Percentiles rank a stretch among this genome's conserved stretches.
phyloP scores from a whole-genome alignment of 2,797 vertebrate species.

The Chiloscyllium punctatum region DNA sequence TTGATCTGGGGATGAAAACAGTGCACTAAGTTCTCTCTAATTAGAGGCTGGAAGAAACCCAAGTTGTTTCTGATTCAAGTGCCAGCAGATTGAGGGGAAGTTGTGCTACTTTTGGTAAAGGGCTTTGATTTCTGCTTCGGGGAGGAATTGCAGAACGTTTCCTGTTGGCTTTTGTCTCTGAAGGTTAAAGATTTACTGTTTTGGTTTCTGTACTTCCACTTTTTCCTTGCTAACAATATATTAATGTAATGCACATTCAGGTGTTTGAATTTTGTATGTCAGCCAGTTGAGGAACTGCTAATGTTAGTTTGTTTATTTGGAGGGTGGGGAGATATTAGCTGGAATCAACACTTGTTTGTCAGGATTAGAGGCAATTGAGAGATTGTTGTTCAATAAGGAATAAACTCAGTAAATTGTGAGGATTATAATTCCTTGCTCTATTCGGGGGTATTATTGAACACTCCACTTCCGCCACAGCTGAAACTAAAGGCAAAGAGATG shows the following conservation, averaged over 20 bases:
- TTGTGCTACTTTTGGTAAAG: neutral
- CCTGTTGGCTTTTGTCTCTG: neutral
- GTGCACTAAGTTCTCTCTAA: neutral
- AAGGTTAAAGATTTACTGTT: neutral
- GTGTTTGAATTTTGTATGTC: neutral
- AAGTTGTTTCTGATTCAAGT: neutral
- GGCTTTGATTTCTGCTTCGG: neutral
- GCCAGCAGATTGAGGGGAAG: neutral
- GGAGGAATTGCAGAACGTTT: neutral
- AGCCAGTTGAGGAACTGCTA: neutral
- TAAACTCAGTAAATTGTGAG: neutral
- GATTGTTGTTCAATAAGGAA: neutral
- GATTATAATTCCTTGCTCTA: neutral
- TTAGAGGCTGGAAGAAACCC: neutral
- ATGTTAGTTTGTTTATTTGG: neutral
- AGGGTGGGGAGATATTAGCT: neutral
- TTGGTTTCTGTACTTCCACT: neutral
- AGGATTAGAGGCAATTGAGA: neutral
- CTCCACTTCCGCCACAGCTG: neutral
- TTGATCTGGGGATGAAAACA: neutral
- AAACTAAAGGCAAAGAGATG: no score
- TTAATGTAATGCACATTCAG: neutral
- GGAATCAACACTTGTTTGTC: neutral
- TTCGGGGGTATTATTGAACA: neutral
- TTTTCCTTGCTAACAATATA: neutral